Base-by-base conservation (phyloP, 2,113 vertebrate genomes). In the Anguilla japonica region DNA sequence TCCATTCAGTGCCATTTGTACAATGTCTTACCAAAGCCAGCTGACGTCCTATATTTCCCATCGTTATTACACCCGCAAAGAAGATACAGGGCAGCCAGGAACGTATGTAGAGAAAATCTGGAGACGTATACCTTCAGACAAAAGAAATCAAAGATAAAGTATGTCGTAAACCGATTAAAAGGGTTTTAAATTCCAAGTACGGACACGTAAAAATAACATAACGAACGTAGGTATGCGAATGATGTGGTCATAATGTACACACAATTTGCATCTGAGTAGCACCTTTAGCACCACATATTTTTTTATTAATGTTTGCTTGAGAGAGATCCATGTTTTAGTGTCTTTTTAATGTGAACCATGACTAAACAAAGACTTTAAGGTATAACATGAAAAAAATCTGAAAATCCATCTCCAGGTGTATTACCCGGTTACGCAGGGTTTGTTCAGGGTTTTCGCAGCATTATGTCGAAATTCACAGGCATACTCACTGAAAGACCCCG, bases 81-180 rank as follows among this genome's bases (percentile, higher is more conserved):
- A 98, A 99, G 96, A 99, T 99, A 89, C 97, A 99, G 0, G 98
- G 98, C 86, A 99, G 93, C 98, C 98, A 99, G 88, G 98, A 99
- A 75, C 98, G 97, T 81, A 99, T 98, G 90, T 99, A 99, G 18
- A 99, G 97, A 89, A 99, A 99, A 86, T 99, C 98, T 85, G 98
- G 98, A 88, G 97, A 98, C 0, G 98, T 99, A 71, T 99, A 99
- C 89, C 98, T 99, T 75, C 88, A 87, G 46, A 81, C n/a, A 40
- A 41, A 50, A 86, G 41, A 43, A 34, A 14, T 86, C 40, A 29
- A n/a, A 9, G 63, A 0, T n/a, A 67, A 18, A 90, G 60, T 57
- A 78, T 34, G 79, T 78, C 39, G 26, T 29, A 89, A 8, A 83
- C 1, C 34, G 40, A 82, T 22, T n/a, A 85, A 13, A 43, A 1